These are phyloP conservation scores for Girardia tigrina DNA, from an alignment of 2,888 invertebrate species.

Conservation along the genomic window DNA sequence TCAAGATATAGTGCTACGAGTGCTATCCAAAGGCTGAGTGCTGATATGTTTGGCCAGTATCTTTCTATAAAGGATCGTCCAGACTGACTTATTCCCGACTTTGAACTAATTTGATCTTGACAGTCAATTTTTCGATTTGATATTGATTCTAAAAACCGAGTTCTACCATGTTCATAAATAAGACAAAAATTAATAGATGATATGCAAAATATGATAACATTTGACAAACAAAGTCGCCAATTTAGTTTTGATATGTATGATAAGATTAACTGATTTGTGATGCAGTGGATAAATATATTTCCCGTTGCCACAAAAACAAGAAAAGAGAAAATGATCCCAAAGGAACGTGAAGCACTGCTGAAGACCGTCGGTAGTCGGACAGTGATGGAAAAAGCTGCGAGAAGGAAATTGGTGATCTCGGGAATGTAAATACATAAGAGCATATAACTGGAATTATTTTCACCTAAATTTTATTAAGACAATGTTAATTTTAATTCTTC, in stretches of 20 bases:
- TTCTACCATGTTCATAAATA: neutral
- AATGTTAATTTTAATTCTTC: too few species aligned
- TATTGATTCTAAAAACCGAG: neutral
- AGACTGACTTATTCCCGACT: neutral
- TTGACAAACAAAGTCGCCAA: neutral
- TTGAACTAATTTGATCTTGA: neutral
- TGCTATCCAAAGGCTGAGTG: neutral
- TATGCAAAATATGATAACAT: neutral
- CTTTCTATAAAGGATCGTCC: neutral
- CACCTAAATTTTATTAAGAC: too few species aligned
- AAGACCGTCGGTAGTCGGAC: neutral
- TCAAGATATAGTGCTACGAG: neutral
- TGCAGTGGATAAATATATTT: neutral
- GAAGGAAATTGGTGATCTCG: neutral
- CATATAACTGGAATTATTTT: too few species aligned
- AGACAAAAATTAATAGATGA: neutral
- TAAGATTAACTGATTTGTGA: neutral
- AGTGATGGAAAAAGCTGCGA: neutral
- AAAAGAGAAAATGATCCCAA: neutral
- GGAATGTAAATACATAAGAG: constrained; percentile 4
- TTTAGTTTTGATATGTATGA: neutral
- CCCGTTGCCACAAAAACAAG: neutral
- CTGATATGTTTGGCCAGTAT: neutral
- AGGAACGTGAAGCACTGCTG: neutral
- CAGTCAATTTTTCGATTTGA: neutral